Evolutionary conservation across 2,888 invertebrate species (phyloP).

Genomic region (Hyposoter dolosus): DNA sequence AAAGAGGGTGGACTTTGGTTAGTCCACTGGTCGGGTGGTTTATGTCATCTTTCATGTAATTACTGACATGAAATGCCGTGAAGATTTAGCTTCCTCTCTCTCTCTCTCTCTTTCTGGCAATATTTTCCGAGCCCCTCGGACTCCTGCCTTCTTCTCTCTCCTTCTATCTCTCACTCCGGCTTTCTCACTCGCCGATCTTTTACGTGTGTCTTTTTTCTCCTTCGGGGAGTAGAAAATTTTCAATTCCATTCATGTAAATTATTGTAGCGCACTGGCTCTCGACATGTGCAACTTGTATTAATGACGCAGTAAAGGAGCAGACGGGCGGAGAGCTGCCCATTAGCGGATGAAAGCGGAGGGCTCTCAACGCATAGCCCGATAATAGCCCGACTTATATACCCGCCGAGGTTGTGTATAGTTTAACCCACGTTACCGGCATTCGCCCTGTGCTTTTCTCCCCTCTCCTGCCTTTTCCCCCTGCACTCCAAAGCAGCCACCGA

Average conservation of each 20-base stretch:
- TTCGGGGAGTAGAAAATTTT: conserved; percentile 84
- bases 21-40: conserved; percentile 69
- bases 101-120: conserved; percentile 47
- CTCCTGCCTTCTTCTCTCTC: conserved; percentile 31
- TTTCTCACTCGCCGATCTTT: conserved; percentile 55
- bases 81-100: conserved; percentile 78
- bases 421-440: conserved; percentile 82
- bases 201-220: conserved; percentile 81
- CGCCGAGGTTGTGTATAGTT: conserved; percentile 82
- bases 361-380: conserved; percentile 84
- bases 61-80: conserved; percentile 82
- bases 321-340: conserved; percentile 84
- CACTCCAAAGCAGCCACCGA: conserved; percentile 66
- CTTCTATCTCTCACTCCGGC: conserved; percentile 62
- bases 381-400: conserved; percentile 84
- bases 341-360: conserved; percentile 85
- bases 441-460: conserved; percentile 69
- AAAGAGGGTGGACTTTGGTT: conserved; percentile 72
- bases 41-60: conserved; percentile 83
- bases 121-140: conserved; percentile 7
- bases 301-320: conserved; percentile 85
- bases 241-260: conserved; percentile 85
- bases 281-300: conserved; percentile 85
- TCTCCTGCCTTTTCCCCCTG: conserved; percentile 67
- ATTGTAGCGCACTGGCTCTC: conserved; percentile 84